Conservation (phyloP, 2,797 vertebrate species). For the Muscicapa striata region DNA sequence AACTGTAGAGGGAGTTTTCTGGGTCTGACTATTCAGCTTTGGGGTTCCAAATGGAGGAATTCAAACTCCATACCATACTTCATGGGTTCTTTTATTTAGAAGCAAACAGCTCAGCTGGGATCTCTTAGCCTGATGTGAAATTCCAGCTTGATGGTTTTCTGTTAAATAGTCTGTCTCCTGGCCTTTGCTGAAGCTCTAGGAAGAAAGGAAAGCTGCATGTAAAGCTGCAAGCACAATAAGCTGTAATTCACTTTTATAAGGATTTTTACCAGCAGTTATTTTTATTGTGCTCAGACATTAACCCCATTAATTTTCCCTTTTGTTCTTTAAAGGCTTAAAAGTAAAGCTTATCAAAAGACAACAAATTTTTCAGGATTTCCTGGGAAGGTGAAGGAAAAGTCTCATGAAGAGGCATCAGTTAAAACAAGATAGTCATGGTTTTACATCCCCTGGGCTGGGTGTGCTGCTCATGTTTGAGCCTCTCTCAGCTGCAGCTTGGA, state of each 20-base stretch:
- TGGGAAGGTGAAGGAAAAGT: neutral
- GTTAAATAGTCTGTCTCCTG: constrained; percentile 11
- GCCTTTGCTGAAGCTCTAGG: neutral
- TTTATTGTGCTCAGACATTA: neutral
- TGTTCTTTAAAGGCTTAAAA: constrained; percentile 35
- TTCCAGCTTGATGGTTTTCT: neutral
- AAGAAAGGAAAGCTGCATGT: constrained; percentile 17
- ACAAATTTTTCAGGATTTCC: neutral
- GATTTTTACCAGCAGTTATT: neutral
- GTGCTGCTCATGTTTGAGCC: neutral
- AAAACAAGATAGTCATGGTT: neutral
- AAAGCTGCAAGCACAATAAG: constrained; percentile 18
- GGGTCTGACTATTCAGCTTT: neutral
- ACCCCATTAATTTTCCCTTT: constrained; percentile 31
- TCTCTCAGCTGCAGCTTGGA: neutral
- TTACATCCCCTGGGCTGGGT: neutral
- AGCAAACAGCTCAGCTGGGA: neutral
- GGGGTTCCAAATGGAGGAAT: constrained; percentile 8
- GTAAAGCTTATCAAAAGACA: neutral
- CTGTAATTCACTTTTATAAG: neutral
- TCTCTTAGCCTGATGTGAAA: constrained; percentile 18
- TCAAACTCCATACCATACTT: neutral
- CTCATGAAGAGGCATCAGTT: neutral
- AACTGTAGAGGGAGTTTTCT: neutral
- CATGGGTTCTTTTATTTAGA: neutral